Percentiles rank a stretch among this genome's conserved stretches.
Conservation (phyloP, 2,113 vertebrate species). For the Benitochromis conjunctus region DNA sequence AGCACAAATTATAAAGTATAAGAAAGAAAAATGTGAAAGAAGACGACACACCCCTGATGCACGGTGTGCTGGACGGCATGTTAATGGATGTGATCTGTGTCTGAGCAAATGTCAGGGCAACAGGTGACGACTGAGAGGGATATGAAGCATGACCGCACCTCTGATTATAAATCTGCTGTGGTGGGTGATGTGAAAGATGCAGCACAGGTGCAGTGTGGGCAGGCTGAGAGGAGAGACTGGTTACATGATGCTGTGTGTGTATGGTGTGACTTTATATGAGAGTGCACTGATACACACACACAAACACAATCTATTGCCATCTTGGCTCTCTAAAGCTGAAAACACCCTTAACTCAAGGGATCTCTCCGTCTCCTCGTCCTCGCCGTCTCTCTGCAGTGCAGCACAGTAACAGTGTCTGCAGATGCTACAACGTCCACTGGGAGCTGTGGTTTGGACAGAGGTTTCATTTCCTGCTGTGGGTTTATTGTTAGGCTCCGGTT, state of each 20-base stretch:
- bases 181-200: conserved; percentile 40
- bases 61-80: not conserved
- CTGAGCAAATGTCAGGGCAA: not conserved
- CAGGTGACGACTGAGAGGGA: conserved; percentile 26
- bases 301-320: conserved; percentile 28
- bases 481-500: conserved; percentile 13
- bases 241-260: conserved; percentile 17
- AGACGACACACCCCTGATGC: not conserved
- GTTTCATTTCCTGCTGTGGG: conserved; percentile 40
- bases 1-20: not conserved
- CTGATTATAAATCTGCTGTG: conserved; percentile 39
- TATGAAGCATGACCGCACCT: conserved; percentile 48
- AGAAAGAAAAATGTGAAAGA: not conserved
- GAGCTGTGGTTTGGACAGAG: conserved; percentile 39
- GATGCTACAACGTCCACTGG: conserved; percentile 18
- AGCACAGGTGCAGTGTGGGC: conserved; percentile 49
- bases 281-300: not conserved
- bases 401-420: conserved; percentile 19
- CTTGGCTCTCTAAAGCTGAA: conserved; percentile 52
- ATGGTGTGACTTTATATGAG: not conserved
- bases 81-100: not conserved
- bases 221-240: conserved; percentile 38
- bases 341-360: conserved; percentile 49
- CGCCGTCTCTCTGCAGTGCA: not conserved
- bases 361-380: conserved; percentile 1